Base-by-base conservation (phyloP, 35 echinoderm and acorn worm species). In the Patiria miniata region DNA sequence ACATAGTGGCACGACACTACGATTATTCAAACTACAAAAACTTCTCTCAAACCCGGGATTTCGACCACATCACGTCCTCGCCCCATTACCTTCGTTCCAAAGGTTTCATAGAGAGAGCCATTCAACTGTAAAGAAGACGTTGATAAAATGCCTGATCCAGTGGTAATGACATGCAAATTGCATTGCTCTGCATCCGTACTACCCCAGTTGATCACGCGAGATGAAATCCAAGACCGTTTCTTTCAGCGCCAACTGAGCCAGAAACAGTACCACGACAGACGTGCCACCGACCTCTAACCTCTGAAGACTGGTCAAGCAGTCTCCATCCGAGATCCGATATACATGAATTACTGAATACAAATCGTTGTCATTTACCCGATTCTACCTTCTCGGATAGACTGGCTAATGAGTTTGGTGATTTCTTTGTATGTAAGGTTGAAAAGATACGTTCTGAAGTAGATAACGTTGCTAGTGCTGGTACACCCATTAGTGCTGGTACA, bases 1-100 rank as follows among this genome's bases (percentile, higher is more conserved):
- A n/a, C n/a, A n/a, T n/a, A n/a, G 91, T 91, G 81, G 93, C 88
- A 7, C 36, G 34, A 39, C 88, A 87, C n/a, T 95, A 57, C 44
- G 50, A 69, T 34, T 91, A 58, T 23, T 16, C 36, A 10, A 19
- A 18, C 0, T 95, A 80, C 79, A 78, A 80, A 23, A 5, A 90
- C 1, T 95, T 91, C 82, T 44, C 54, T 40, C n/a, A 47, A 22
- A 30, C 51, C n/a, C 82, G 55, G 87, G 78, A 39, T 23, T 82
- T 89, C 36, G 78, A 61, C 33, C 87, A 89, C 39, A 47, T 83
- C 36, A 89, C 50, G 16, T 82, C 56, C 10, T 39, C 23, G 9
- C 83, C 83, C 19, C 22, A 42, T 14, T 85, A 85, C 57, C 58
- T 54, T 17, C 16, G 39, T 36, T 36, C 23, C 32, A 85, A 85